Conservation (phyloP, 2,797 vertebrate genomes). For the Urosaurus nigricauda region DNA sequence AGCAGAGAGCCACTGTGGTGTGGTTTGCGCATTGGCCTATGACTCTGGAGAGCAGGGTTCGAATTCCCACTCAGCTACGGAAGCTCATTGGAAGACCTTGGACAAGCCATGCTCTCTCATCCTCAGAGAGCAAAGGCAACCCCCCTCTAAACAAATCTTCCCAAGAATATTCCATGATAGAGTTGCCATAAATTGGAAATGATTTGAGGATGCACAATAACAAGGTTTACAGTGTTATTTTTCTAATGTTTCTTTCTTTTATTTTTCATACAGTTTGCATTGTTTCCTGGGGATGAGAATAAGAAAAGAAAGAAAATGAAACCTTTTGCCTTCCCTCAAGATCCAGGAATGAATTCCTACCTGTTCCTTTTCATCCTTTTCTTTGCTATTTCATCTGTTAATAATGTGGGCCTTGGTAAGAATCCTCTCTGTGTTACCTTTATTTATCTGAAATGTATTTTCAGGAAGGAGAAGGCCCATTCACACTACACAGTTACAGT, state of each 20-base stretch:
- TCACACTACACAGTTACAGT: neutral
- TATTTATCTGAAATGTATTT: neutral
- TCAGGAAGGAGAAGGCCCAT: neutral
- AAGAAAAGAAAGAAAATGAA: conserved; percentile 14
- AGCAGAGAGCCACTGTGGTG: too few species aligned
- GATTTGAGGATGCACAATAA: neutral
- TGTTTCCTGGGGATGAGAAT: neutral
- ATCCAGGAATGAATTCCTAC: neutral
- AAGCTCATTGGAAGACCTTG: too few species aligned
- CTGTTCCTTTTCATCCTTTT: neutral
- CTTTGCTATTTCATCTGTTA: neutral
- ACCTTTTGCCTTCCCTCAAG: neutral
- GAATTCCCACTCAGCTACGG: too few species aligned
- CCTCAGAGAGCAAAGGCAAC: too few species aligned
- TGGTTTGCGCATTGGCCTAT: too few species aligned
- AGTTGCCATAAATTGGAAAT: too few species aligned
- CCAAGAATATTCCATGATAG: too few species aligned
- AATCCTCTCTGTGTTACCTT: neutral
- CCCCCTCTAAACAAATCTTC: too few species aligned
- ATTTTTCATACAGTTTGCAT: neutral
- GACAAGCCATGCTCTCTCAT: too few species aligned
- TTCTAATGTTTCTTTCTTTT: neutral
- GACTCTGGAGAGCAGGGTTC: too few species aligned
- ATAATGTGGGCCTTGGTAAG: conserved; percentile 21
- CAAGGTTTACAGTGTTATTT: neutral